phyloP scores from a whole-genome alignment of 2,888 invertebrate species.

The Chrysolina haemoptera region DNA sequence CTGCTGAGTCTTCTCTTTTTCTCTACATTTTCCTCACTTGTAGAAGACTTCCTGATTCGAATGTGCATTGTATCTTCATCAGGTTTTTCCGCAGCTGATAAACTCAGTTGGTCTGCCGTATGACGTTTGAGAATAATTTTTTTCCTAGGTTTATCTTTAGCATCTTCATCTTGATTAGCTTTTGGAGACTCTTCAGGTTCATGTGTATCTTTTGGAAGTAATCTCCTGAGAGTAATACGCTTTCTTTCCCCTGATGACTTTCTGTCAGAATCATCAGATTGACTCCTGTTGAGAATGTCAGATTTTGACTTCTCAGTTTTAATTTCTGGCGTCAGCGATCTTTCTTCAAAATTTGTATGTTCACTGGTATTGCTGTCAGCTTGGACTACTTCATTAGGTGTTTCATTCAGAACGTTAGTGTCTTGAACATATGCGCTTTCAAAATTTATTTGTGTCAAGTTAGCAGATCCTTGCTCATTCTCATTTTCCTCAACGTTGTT shows the following conservation, averaged over 20 bases:
- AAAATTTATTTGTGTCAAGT: conserved; percentile 31
- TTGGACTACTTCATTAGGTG: conserved; percentile 20
- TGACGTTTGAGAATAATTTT: conserved; percentile 48
- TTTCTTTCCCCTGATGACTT: conserved; percentile 32
- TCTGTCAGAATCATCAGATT: conserved; percentile 16
- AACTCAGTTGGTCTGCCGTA: conserved; percentile 37
- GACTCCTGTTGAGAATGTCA: conserved; percentile 4
- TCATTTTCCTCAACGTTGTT: conserved; percentile 28
- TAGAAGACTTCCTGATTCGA: conserved; percentile 44
- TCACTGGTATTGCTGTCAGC: conserved; percentile 29
- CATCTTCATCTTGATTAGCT: conserved; percentile 39
- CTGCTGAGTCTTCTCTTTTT: conserved; percentile 42
- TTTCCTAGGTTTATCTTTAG: conserved; percentile 50
- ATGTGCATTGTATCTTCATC: conserved; percentile 9
- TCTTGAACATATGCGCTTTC: conserved; percentile 46
- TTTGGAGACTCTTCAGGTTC: conserved; percentile 35
- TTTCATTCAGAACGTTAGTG: conserved; percentile 13
- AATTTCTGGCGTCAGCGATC: conserved; percentile 40
- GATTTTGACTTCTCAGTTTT: conserved; percentile 28
- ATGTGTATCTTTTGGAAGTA: conserved; percentile 33
- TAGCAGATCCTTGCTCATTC: conserved; percentile 35
- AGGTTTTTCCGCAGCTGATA: conserved; percentile 37
- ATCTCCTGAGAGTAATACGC: conserved; percentile 41
- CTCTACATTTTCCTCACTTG: conserved; percentile 47
- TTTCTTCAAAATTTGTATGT: conserved; percentile 33